These are phyloP conservation scores for Lysandra coridon DNA, from an alignment of 2,888 invertebrate genomes.

Conservation along the genomic window DNA sequence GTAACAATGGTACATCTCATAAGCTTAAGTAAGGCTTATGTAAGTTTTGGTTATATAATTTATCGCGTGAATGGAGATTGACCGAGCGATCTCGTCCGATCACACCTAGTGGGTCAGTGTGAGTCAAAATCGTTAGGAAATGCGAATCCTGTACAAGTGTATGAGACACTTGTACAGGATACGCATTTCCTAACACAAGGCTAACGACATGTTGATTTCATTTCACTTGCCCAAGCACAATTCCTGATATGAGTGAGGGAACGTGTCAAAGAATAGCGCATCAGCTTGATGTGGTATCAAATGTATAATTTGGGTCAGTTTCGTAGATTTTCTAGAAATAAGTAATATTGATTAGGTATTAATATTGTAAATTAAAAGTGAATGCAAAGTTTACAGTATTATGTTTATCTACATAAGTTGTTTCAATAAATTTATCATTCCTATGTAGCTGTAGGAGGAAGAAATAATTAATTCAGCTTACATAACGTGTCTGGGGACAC, in stretches of 20 bases:
- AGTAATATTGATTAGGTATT: no score
- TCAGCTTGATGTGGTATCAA: neutral
- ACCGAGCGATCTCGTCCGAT: neutral
- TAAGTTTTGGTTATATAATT: neutral
- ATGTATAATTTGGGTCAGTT: neutral
- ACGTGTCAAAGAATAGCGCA: neutral
- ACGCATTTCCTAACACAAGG: no score
- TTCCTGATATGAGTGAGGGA: neutral
- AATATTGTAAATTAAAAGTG: no score
- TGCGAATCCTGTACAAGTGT: neutral
- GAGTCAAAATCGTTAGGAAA: constrained; percentile 1
- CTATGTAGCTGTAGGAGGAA: neutral
- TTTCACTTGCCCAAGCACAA: neutral
- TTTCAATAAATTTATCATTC: neutral
- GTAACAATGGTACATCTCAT: constrained; percentile 14
- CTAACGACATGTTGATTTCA: neutral
- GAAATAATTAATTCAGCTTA: constrained; percentile 20
- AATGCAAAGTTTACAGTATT: no score
- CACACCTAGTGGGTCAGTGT: constrained; percentile 20
- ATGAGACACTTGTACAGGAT: no score
- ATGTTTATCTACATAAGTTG: neutral
- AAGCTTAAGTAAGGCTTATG: constrained; percentile 14
- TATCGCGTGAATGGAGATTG: constrained; percentile 18
- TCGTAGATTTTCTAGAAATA: neutral
- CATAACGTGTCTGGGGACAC: constrained; percentile 17